These are phyloP conservation scores for Brachyrhaphis roseni DNA, from an alignment of 2,797 vertebrate genomes.

Conservation along the genomic window DNA sequence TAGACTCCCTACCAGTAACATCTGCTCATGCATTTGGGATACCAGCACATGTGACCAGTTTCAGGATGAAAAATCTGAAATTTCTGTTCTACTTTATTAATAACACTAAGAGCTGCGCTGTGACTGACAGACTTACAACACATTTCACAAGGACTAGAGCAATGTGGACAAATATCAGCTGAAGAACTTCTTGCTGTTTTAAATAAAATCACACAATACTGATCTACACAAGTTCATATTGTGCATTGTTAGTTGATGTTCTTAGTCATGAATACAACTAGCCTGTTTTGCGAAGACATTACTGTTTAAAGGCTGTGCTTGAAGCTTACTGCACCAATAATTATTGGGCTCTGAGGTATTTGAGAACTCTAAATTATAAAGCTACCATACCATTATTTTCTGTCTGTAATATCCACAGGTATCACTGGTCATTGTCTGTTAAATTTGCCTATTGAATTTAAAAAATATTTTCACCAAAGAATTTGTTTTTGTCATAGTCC, in stretches of 20 bases:
- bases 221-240: not conserved
- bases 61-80: not conserved
- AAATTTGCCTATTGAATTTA: not conserved
- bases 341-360: not conserved
- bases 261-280: too few species aligned
- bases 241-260: not conserved
- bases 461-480: not conserved
- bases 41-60: not conserved
- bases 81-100: not conserved
- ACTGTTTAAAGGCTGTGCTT: not conserved
- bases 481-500: not conserved
- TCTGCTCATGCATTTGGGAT: not conserved
- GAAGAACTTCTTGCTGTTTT: not conserved
- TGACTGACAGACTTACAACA: not conserved
- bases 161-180: not conserved
- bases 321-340: not conserved
- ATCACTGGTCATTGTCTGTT: not conserved
- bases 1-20: slow-evolving; percentile 11
- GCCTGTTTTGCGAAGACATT: not conserved
- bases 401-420: not conserved
- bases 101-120: not conserved
- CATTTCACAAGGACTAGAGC: not conserved
- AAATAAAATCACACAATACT: not conserved
- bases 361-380: not conserved
- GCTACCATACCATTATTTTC: not conserved